Evolutionary conservation across 2,113 vertebrate genomes (phyloP).

Genomic region (Piliocolobus tephrosceles): DNA sequence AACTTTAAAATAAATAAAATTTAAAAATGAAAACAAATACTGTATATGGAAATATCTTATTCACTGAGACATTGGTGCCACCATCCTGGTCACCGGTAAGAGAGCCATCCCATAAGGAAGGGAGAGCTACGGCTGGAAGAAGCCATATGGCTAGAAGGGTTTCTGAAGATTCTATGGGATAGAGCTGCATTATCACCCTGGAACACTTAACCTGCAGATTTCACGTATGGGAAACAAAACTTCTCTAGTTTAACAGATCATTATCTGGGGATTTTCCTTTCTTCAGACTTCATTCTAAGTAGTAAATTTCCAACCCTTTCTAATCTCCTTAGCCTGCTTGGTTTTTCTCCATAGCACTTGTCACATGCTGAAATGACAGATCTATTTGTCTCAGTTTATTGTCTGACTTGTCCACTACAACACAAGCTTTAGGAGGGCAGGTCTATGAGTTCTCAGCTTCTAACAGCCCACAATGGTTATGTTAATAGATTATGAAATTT

Average conservation of each 20-base stretch:
- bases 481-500: not conserved
- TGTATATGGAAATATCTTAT: not conserved
- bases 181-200: fast-evolving
- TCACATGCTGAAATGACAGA: not conserved
- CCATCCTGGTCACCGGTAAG: not conserved
- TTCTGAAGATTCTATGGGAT: not conserved
- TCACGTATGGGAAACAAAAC: not conserved
- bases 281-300: not conserved
- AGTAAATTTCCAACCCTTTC: not conserved
- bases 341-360: not conserved
- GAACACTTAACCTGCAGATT: not conserved
- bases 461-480: not conserved
- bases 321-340: not conserved
- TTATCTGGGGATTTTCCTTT: not conserved
- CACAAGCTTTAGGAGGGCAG: not conserved
- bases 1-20: too few relatives aligned
- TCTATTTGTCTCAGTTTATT: not conserved
- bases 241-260: not conserved
- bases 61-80: not conserved
- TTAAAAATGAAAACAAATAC: too few relatives aligned
- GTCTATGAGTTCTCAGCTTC: not conserved
- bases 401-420: not conserved
- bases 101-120: not conserved
- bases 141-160: not conserved
- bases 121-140: not conserved